These are phyloP conservation scores for Seira ritae DNA, from an alignment of 2,888 invertebrate genomes.

Conservation along the genomic window DNA sequence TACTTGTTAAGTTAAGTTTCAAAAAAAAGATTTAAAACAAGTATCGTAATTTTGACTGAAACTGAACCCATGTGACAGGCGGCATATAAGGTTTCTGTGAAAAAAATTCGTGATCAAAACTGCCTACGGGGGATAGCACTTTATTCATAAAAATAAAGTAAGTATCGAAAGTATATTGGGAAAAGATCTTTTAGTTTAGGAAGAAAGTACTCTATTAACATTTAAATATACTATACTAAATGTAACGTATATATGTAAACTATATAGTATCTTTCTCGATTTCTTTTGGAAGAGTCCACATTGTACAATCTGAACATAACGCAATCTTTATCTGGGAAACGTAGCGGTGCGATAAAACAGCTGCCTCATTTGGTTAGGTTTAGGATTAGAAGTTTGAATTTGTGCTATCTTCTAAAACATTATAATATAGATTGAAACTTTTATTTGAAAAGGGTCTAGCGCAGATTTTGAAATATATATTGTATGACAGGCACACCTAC, in stretches of 20 bases:
- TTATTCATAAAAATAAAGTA: slow-evolving; percentile 26
- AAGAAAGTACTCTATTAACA: background rate
- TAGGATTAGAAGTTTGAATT: background rate
- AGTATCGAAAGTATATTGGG: slow-evolving; percentile 13
- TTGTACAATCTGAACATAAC: slow-evolving; percentile 16
- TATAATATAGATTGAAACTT: background rate
- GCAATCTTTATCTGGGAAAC: slow-evolving; percentile 10
- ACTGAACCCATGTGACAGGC: slow-evolving; percentile 59
- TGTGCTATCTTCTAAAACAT: background rate
- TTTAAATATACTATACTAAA: background rate
- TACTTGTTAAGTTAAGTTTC: background rate
- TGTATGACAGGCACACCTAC: background rate
- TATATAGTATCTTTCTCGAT: background rate
- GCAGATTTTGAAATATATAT: background rate
- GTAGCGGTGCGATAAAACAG: background rate
- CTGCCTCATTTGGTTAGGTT: background rate
- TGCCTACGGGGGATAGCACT: slow-evolving; percentile 54
- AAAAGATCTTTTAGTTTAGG: slow-evolving; percentile 10
- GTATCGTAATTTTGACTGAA: slow-evolving; percentile 60
- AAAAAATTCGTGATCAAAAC: slow-evolving; percentile 61
- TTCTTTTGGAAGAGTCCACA: background rate
- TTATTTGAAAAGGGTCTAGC: background rate
- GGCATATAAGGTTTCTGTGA: slow-evolving; percentile 60
- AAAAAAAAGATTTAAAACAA: slow-evolving; percentile 32
- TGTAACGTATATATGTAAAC: background rate